Percentiles rank a stretch among this genome's conserved stretches.
These are phyloP conservation scores for Drepana arcuata DNA, from an alignment of 1,140 invertebrate species.

Conservation along the genomic window DNA sequence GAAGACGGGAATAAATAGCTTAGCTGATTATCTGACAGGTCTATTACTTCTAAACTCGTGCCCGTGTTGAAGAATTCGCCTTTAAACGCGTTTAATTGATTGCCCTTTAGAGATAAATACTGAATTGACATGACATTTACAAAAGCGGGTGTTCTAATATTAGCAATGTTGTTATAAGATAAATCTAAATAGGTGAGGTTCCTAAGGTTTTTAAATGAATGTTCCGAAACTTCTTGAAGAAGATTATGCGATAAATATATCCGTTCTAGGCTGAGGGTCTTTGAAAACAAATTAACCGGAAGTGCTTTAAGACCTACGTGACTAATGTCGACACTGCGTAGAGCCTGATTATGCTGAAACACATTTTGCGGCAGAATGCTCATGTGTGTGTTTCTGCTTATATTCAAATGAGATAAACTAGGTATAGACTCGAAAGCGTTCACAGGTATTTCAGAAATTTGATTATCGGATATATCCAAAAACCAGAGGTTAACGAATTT, in stretches of 20 bases:
- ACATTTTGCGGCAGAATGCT: conserved; percentile 72
- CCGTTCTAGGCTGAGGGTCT: conserved; percentile 75
- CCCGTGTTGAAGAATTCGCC: conserved; percentile 83
- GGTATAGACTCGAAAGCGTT: conserved; percentile 80
- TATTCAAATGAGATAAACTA: conserved; percentile 80
- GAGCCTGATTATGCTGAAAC: conserved; percentile 64
- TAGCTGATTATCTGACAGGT: conserved; percentile 83
- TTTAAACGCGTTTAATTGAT: conserved; percentile 83
- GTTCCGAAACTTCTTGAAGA: conserved; percentile 80
- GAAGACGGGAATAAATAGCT: conserved; percentile 86
- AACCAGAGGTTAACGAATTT: conserved; percentile 77
- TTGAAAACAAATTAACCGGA: conserved; percentile 79
- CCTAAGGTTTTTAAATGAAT: conserved; percentile 80
- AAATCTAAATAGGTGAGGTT: conserved; percentile 82
- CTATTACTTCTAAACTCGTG: conserved; percentile 80
- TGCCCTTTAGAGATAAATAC: conserved; percentile 78
- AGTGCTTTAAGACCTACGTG: conserved; percentile 80
- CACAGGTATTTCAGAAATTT: conserved; percentile 78
- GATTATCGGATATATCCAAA: conserved; percentile 86
- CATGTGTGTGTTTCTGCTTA: conserved; percentile 84
- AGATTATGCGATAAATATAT: conserved; percentile 79
- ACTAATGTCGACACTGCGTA: conserved; percentile 82
- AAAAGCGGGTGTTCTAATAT: conserved; percentile 80
- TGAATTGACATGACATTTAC: conserved; percentile 79
- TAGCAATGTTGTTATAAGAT: conserved; percentile 83